Percentiles rank a stretch among this genome's conserved stretches.
Conservation (phyloP, 2,888 invertebrate species). For the Drosophila setosimentum region DNA sequence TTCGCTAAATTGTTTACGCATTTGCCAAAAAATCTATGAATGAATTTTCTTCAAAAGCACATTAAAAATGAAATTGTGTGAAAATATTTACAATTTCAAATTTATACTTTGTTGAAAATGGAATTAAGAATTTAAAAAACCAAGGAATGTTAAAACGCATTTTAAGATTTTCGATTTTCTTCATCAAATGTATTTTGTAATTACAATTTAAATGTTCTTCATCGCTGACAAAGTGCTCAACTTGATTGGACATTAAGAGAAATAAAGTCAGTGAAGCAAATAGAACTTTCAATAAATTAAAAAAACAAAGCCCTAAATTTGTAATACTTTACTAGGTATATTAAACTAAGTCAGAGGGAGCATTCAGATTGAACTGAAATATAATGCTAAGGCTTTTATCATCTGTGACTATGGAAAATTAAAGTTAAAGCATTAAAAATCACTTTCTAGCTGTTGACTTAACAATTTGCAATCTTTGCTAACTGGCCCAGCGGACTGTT, state of each 20-base stretch:
- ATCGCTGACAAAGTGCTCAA: not conserved
- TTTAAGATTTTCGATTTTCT: not conserved
- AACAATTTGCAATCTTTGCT: constrained; percentile 7
- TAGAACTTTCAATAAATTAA: not conserved
- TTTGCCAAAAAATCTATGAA: not conserved
- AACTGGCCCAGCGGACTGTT: constrained; percentile 53
- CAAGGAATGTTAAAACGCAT: not conserved
- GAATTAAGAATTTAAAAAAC: not conserved
- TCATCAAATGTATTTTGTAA: not conserved
- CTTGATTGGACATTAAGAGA: not conserved
- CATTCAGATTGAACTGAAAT: not conserved
- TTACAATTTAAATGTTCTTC: not conserved
- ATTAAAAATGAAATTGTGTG: not conserved
- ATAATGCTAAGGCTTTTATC: not conserved
- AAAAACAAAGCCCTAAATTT: not conserved
- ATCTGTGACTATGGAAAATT: not conserved
- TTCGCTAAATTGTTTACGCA: not conserved
- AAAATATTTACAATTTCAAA: not conserved
- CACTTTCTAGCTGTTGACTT: not conserved
- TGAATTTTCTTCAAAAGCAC: not conserved
- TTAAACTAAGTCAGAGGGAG: not conserved
- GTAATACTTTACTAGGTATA: not conserved
- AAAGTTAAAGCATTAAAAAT: not conserved
- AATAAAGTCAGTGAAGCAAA: not conserved
- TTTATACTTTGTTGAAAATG: not conserved